A percentile compares a stretch with the other conserved stretches of the same genome.
phyloP scores from a whole-genome alignment of 2,797 vertebrate genomes.

The Cuculus canorus region DNA sequence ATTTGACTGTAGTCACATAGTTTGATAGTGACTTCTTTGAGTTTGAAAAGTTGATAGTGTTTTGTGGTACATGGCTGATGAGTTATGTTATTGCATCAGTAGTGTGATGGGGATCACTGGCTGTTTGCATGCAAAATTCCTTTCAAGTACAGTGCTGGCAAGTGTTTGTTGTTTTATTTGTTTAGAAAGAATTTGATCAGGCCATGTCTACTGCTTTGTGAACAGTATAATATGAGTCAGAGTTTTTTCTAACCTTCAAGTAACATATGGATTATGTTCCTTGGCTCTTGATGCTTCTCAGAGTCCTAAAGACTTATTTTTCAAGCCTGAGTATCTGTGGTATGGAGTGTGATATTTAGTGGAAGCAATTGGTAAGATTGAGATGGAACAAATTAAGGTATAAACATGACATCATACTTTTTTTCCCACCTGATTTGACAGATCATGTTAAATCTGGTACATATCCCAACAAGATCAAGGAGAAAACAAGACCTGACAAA shows the following conservation, averaged over 20 bases:
- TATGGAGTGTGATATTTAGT: neutral
- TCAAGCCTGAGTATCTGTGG: neutral
- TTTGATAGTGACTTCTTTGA: neutral
- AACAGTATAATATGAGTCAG: neutral
- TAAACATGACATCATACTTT: neutral
- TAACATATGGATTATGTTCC: neutral
- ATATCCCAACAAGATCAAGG: neutral
- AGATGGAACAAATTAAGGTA: neutral
- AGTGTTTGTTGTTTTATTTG: neutral
- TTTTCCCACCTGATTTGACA: neutral
- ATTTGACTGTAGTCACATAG: constrained; percentile 12
- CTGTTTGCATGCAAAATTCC: neutral
- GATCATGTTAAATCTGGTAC: neutral
- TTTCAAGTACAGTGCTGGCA: neutral
- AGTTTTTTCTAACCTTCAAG: neutral
- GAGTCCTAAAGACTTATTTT: neutral
- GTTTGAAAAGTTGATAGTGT: neutral
- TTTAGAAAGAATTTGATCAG: neutral
- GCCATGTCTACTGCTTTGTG: neutral
- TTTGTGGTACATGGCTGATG: neutral
- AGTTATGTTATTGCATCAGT: neutral
- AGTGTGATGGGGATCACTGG: neutral
- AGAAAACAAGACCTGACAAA: neutral
- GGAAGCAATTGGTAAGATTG: neutral
- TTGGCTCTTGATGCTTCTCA: neutral